Base-by-base conservation (phyloP, 2,797 vertebrate species). In the Novumbra hubbsi region DNA sequence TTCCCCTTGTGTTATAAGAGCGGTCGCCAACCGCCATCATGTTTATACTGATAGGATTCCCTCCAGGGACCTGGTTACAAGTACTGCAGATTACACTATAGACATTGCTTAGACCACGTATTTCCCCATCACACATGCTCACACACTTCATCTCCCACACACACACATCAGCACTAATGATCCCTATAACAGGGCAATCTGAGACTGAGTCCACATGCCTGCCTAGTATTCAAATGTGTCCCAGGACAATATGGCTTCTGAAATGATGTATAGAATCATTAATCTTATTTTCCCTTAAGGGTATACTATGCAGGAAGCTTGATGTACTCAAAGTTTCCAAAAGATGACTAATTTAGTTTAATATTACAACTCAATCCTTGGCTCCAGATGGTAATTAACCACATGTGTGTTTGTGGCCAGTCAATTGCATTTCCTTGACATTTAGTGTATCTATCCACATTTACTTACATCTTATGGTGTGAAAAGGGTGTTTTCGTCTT, bases 51-150 rank as follows among this genome's bases (percentile, higher is more conserved):
- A 88, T 86, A 85, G 80, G 67, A 45, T 72, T 55, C 78, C 80
- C 83, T 90, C 90, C 87, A 82, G 90, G 88, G 88, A 91, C 76
- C 90, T 92, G 86, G 91, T 92, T 92, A 92, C 85, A 86, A 88
- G 62, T 17, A 81, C 11, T 74, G 80, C 87, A 80, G 75, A 80
- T 76, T 77, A 81, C 78, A 72, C 68, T 84, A 24, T 24, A 14
- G 55, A 60, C 55, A 3, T 60, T 3, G 21, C 24, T 55, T 78
- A 85, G 79, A 63, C 21, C 15, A 50, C 16, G 16, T 45, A 45
- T 45, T 60, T 24, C 62, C 34, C 45, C 28, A 24, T 38, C 5
- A 68, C 0, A 1, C 52, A 32, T 50, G 12, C 52, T 12, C 48
- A 72, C 15, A 70, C 9, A 62, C 57, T 24, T 21, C n/a, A 57